Base-by-base conservation (phyloP, 2,113 vertebrate genomes). In the Paracanthobrama guichenoti region DNA sequence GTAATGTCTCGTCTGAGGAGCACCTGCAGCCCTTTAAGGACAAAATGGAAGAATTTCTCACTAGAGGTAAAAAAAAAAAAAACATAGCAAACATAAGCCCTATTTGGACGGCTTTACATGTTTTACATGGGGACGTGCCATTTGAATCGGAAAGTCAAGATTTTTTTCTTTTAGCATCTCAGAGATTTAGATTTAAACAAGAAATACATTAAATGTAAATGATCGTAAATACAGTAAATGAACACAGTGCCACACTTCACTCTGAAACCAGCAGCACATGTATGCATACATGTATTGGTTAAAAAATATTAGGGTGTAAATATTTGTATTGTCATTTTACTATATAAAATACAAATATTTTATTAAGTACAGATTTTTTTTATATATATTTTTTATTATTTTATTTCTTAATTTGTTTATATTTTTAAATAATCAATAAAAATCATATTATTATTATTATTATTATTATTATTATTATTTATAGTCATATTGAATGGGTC, bases 1-100 rank as follows among this genome's bases (percentile, higher is more conserved):
- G 95, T 93, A 95, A 95, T 87, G 88, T 95, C 71, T 98, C 97
- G 62, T 95, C 96, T 71, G 93, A 95, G 85, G 96, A 97, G 66
- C 95, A 96, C 89, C 93, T 97, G 86, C 97, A 99, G 82, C 98
- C 98, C 69, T 99, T 98, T 93, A 97, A 97, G 93, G 94, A 96
- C 87, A 97, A 95, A 91, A 98, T 98, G 97, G 96, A 97, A 7
- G 92, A 90, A 79, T 99, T 99, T 93, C 93, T 98, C 78, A 92
- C 89, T 92, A 94, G 94, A 96, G 97, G 97, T 99, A 95, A 95
- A 93, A 81, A 44, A 71, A 39, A 7, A 7, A 39, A 7, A 31
- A 4, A 7, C 28, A 35, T 11, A 55, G 26, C 20, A 85, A 59
- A 26, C 44, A 14, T 42, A 13, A 7, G 72, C 24, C 39, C 42